Conservation (phyloP, 2,888 invertebrate genomes). For the Noctuana brunneofusca region DNA sequence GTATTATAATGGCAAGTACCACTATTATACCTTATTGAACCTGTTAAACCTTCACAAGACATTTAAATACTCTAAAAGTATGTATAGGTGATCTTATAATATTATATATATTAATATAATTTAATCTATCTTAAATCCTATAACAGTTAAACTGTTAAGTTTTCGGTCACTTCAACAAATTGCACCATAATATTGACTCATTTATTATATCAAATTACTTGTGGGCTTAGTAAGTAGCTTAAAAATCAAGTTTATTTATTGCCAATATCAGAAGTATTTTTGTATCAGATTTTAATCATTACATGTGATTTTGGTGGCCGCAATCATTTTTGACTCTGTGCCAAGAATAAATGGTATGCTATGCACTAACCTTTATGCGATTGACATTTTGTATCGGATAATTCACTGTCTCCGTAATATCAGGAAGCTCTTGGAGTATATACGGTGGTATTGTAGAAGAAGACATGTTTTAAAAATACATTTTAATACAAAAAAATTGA, state of each 20-base stretch:
- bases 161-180: neutral
- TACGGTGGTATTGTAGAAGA: slow-evolving; percentile 65
- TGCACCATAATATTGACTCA: neutral
- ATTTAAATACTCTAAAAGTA: too few species aligned
- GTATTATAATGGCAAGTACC: too few species aligned
- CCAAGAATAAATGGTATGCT: slow-evolving; percentile 47
- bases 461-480: slow-evolving; percentile 58
- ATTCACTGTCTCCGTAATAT: slow-evolving; percentile 83
- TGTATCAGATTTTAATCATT: neutral
- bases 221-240: too few species aligned
- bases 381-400: slow-evolving; percentile 86
- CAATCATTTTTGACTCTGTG: slow-evolving; percentile 49
- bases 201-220: neutral
- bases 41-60: too few species aligned
- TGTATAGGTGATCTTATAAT: too few species aligned
- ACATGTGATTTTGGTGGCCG: slow-evolving; percentile 24
- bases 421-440: slow-evolving; percentile 80
- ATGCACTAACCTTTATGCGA: slow-evolving; percentile 86
- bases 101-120: too few species aligned
- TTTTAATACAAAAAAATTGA: slow-evolving; percentile 35
- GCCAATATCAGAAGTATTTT: neutral
- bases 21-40: too few species aligned
- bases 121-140: neutral
- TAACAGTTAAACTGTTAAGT: neutral
- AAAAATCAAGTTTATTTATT: neutral